A percentile compares a stretch with the other conserved stretches of the same genome.
These are phyloP conservation scores for Petrosia ficiformis DNA, from an alignment of 37 sponge, comb jelly and placozoan species.

Conservation along the genomic window DNA sequence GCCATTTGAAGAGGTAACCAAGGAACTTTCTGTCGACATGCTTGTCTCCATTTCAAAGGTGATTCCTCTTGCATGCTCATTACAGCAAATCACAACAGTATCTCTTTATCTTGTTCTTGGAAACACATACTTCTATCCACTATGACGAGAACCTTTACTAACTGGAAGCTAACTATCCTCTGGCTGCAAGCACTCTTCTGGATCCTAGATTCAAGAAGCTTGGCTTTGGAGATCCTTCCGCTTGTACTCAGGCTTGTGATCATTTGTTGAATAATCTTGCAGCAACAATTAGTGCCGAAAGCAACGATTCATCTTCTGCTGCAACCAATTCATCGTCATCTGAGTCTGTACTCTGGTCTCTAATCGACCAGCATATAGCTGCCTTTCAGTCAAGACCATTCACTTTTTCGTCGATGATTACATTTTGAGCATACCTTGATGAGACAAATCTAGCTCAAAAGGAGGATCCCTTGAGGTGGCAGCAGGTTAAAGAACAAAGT, in stretches of 20 bases:
- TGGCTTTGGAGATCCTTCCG: background rate
- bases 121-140: background rate
- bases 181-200: background rate
- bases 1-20: constrained; percentile 7
- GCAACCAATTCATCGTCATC: background rate
- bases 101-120: too few species aligned
- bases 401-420: background rate
- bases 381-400: background rate
- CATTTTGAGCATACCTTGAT: background rate
- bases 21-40: constrained; percentile 1
- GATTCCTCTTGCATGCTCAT: background rate
- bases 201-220: constrained; percentile 10
- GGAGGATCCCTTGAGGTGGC: constrained; percentile 3
- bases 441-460: background rate
- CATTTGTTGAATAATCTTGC: background rate
- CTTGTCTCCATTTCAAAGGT: constrained; percentile 3
- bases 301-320: too few species aligned
- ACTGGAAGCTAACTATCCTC: background rate
- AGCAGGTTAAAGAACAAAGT: too few species aligned
- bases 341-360: too few species aligned
- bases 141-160: background rate
- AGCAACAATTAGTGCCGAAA: too few species aligned
- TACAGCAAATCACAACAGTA: constrained; percentile 1
- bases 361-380: too few species aligned
- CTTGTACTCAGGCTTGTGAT: background rate